Conservation (phyloP, 2,888 invertebrate species). For the Tricholauxania praeusta region DNA sequence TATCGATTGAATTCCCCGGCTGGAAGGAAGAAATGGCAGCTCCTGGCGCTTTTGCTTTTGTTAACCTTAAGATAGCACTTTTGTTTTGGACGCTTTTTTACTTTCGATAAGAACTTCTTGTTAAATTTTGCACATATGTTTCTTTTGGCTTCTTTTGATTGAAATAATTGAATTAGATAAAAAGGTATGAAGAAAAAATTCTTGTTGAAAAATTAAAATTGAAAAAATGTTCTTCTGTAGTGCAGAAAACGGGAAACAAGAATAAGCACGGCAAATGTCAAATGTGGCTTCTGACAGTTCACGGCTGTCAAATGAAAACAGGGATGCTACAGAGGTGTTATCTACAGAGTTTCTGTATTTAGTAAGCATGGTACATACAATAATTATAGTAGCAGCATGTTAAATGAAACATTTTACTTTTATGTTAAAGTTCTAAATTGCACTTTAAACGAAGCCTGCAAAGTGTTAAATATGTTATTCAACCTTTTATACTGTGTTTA, state of each 20-base stretch:
- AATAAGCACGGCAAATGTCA: slow-evolving; percentile 19
- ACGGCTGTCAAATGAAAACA: not conserved
- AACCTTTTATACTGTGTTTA: too few species aligned
- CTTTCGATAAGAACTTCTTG: slow-evolving; percentile 12
- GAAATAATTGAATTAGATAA: too few species aligned
- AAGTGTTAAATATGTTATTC: too few species aligned
- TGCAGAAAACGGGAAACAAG: slow-evolving; percentile 17
- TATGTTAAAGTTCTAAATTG: too few species aligned
- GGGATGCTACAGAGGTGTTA: not conserved
- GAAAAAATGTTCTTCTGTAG: not conserved
- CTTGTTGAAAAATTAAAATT: slow-evolving; percentile 5
- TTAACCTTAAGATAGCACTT: slow-evolving; percentile 3
- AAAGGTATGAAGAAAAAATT: not conserved
- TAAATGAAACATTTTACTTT: too few species aligned
- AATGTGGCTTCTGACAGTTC: not conserved
- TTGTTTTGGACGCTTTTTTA: slow-evolving; percentile 20
- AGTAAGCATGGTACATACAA: too few species aligned
- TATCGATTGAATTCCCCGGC: slow-evolving; percentile 6
- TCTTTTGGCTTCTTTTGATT: too few species aligned
- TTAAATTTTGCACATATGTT: not conserved
- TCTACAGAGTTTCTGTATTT: too few species aligned
- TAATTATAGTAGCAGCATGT: too few species aligned
- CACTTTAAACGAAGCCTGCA: too few species aligned
- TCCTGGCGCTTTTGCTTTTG: not conserved
- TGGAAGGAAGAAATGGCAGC: slow-evolving; percentile 24